Percentiles rank a stretch among this genome's conserved stretches.
Conservation (phyloP, 2,113 vertebrate genomes). For the Hepsetus odoe region DNA sequence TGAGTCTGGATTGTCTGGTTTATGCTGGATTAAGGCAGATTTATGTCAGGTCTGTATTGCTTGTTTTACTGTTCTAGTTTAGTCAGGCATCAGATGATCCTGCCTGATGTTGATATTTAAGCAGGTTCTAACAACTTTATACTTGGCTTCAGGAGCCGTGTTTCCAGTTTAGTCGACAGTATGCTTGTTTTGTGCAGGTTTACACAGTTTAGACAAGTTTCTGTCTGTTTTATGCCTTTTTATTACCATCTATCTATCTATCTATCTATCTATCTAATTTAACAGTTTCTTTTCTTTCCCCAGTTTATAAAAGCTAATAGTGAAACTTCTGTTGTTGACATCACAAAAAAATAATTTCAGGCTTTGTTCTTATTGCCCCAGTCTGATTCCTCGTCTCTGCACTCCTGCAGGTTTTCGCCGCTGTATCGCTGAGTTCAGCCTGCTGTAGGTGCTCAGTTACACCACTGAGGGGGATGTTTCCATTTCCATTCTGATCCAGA, state of each 20-base stretch:
- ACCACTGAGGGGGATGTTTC: conserved; percentile 5
- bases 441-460: not conserved
- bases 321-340: not conserved
- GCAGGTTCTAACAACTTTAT: not conserved
- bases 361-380: not conserved
- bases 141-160: too few species aligned
- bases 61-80: too few species aligned
- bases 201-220: too few species aligned
- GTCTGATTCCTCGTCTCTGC: conserved; percentile 1
- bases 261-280: not conserved
- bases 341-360: not conserved
- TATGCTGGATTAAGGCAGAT: too few species aligned
- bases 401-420: conserved; percentile 28
- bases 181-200: not conserved
- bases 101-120: not conserved
- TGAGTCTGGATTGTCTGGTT: too few species aligned
- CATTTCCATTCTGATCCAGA: conserved; percentile 58
- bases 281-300: not conserved
- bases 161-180: too few species aligned
- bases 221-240: too few species aligned
- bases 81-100: too few species aligned
- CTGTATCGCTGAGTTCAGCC: not conserved
- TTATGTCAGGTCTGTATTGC: too few species aligned
- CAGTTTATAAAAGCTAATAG: not conserved
- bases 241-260: too few species aligned